phyloP scores from a whole-genome alignment of 2,113 vertebrate genomes.

The Nycticryphes semicollaris region DNA sequence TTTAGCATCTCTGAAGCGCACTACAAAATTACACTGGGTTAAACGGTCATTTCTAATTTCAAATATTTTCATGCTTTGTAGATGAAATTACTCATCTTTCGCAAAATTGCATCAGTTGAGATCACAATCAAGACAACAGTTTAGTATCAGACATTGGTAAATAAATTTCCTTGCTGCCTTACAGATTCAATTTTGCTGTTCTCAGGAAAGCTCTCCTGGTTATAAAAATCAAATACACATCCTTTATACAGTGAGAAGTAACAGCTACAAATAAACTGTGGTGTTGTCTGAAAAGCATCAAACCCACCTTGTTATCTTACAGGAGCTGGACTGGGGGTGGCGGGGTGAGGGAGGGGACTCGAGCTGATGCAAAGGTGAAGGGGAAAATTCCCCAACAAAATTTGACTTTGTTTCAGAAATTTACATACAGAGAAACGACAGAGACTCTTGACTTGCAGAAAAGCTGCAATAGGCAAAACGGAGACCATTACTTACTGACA shows the following conservation, averaged over 20 bases:
- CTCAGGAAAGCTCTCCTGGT: not conserved
- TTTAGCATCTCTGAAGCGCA: not conserved
- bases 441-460: not conserved
- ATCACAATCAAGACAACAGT: not conserved
- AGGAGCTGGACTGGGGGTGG: not conserved
- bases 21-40: not conserved
- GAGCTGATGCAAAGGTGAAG: not conserved
- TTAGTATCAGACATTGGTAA: not conserved
- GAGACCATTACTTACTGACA: not conserved
- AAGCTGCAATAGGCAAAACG: not conserved
- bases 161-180: not conserved
- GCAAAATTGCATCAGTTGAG: not conserved
- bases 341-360: rapidly evolving
- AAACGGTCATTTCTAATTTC: not conserved
- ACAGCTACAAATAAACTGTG: not conserved
- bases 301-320: not conserved
- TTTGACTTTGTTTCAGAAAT: not conserved
- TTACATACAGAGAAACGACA: not conserved
- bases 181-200: not conserved
- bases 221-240: not conserved
- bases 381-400: not conserved
- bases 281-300: not conserved
- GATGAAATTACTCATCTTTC: not conserved
- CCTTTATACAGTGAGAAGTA: not conserved
- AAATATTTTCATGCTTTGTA: not conserved